These are phyloP conservation scores for Circaetus cinerascens DNA, from an alignment of 2,113 vertebrate species.

Conservation along the genomic window DNA sequence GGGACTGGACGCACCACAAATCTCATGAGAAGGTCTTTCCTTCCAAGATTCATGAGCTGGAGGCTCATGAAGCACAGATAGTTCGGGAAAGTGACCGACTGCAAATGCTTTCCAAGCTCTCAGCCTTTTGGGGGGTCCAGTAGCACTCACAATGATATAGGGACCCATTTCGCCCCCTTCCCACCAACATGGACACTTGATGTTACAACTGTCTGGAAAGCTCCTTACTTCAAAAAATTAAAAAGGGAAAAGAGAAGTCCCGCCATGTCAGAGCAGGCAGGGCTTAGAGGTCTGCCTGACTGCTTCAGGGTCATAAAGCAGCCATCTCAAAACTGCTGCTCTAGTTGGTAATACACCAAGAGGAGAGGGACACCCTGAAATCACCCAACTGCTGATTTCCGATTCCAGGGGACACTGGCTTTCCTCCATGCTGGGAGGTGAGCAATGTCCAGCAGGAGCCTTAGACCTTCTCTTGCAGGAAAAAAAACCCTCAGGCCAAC, in stretches of 20 bases:
- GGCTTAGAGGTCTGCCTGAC: not conserved
- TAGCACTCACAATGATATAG: not conserved
- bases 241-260: not conserved
- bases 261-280: not conserved
- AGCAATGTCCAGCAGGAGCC: not conserved
- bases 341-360: not conserved
- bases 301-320: not conserved
- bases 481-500: not conserved
- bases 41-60: conserved; percentile 53
- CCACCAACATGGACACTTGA: not conserved
- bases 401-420: fast-evolving
- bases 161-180: not conserved
- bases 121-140: not conserved
- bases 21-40: conserved; percentile 31
- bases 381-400: not conserved
- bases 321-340: not conserved
- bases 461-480: not conserved
- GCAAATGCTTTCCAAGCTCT: not conserved
- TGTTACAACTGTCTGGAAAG: not conserved
- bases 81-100: not conserved
- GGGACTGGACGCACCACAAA: not conserved
- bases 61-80: not conserved
- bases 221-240: not conserved
- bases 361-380: not conserved
- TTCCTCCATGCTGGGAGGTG: not conserved